Percentiles rank a stretch among this genome's conserved stretches.
Evolutionary conservation across 2,113 vertebrate genomes (phyloP).

Genomic region (Zingel zingel): DNA sequence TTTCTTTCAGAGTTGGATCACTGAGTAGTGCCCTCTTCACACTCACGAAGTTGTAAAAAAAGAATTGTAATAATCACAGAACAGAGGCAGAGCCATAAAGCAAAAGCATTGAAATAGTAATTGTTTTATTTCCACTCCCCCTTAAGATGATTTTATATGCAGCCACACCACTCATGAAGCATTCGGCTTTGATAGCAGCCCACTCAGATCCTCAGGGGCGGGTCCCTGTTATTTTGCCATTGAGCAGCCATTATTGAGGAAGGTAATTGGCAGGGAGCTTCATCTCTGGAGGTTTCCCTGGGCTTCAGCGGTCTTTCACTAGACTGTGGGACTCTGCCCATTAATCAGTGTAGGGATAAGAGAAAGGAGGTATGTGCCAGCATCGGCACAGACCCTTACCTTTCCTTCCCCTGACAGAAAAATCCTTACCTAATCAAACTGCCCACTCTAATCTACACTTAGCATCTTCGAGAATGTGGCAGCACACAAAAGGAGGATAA

Average conservation of each 20-base stretch:
- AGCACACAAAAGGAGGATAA: conserved; percentile 35
- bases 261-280: conserved; percentile 81
- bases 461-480: conserved; percentile 43
- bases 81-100: conserved; percentile 5
- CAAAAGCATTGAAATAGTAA: conserved; percentile 15
- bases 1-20: neutral
- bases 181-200: conserved; percentile 59
- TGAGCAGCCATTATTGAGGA: conserved; percentile 80
- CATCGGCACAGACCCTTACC: conserved; percentile 66
- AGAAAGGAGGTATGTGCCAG: conserved; percentile 70
- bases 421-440: conserved; percentile 83
- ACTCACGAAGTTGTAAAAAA: neutral
- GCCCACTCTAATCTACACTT: conserved; percentile 69
- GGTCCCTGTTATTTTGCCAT: conserved; percentile 75
- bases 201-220: conserved; percentile 59
- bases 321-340: conserved; percentile 70
- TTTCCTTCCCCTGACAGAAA: conserved; percentile 76
- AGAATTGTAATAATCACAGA: conserved; percentile 14
- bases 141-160: conserved; percentile 59
- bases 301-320: conserved; percentile 72
- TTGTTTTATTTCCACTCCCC: conserved; percentile 41
- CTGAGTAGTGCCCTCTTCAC: conserved; percentile 1
- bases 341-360: conserved; percentile 80
- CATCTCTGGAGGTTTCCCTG: conserved; percentile 80
- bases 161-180: conserved; percentile 46